These are phyloP conservation scores for Mactra quadrangularis DNA, from an alignment of 1,140 invertebrate species.

Conservation along the genomic window DNA sequence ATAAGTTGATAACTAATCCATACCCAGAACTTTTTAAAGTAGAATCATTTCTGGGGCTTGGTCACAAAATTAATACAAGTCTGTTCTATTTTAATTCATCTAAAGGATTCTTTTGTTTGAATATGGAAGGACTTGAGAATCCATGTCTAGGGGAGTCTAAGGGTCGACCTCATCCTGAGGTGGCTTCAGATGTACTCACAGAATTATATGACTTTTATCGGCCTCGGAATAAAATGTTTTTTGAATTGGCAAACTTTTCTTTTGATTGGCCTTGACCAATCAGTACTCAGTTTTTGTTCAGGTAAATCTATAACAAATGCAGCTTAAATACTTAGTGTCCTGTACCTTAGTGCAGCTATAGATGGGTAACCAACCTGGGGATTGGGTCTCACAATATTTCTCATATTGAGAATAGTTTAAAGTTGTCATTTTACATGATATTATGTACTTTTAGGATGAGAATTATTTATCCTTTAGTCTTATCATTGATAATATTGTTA, in stretches of 20 bases:
- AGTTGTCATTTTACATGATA: too few relatives aligned
- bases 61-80: slow-evolving; percentile 92
- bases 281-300: too few relatives aligned
- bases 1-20: slow-evolving; percentile 92
- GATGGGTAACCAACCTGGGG: too few relatives aligned
- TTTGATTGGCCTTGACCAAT: slow-evolving; percentile 66
- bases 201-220: slow-evolving; percentile 92
- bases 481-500: too few relatives aligned
- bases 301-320: too few relatives aligned
- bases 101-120: slow-evolving; percentile 83
- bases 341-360: too few relatives aligned
- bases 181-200: slow-evolving; percentile 89
- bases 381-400: too few relatives aligned
- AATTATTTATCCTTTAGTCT: too few relatives aligned
- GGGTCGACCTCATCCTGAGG: slow-evolving; percentile 93
- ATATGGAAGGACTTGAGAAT: slow-evolving; percentile 15
- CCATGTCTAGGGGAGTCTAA: slow-evolving; percentile 94
- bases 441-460: too few relatives aligned
- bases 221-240: slow-evolving; percentile 88
- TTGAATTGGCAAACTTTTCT: slow-evolving; percentile 55
- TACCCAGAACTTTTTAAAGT: slow-evolving; percentile 92
- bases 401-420: too few relatives aligned
- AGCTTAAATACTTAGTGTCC: too few relatives aligned
- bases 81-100: slow-evolving; percentile 85
- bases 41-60: slow-evolving; percentile 93